Base-by-base conservation (phyloP, 2,888 invertebrate genomes). In the Polylopha cassiicola region DNA sequence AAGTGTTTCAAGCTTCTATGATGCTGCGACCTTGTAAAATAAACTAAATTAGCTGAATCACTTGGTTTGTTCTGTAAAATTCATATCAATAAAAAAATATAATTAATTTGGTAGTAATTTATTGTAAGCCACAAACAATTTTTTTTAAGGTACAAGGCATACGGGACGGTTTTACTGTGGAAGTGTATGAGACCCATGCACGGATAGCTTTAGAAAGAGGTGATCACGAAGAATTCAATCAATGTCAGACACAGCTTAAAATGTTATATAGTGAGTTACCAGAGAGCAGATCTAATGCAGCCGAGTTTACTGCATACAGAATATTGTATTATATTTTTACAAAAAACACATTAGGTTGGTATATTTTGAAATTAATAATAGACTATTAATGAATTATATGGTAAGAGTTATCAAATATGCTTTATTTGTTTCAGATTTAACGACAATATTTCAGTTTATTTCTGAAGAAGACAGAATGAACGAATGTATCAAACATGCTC, bases 211-310 rank as follows among this genome's bases (percentile, higher is more conserved):
- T 99, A 73, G 99, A 99, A 76, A 98, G 95, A 82, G 96, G 97
- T 34, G 99, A 99, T 71, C 97, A 98, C 73, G 98, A 98, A 69
- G 99, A 99, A 74, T 99, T 99, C 72, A 99, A 99, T 87, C 99
- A 99, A 77, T 99, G 99, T 72, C 99, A 99, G 84, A 97, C 98
- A 7, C 99, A 99, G 82, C 87, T 99, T 36, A 95, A 95, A 87
- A 94, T 95, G 89, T 88, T 99, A 17, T 99, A 99, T 73, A 81
- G 89, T 48, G 95, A 95, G 74, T 79, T 93, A 44, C 92, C 91
- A 17, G 87, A 90, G 13, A 59, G 73, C 42, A 88, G 88, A 44
- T 86, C 85, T 30, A 95, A 98, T 86, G 88, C 90, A 47, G 89
- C 93, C 48, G 99, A 99, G 81, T 99, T 99, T 79, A 93, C 93